Percentiles rank a stretch among this genome's conserved stretches.
These are phyloP conservation scores for Oceanites oceanicus DNA, from an alignment of 2,113 vertebrate genomes.

Conservation along the genomic window DNA sequence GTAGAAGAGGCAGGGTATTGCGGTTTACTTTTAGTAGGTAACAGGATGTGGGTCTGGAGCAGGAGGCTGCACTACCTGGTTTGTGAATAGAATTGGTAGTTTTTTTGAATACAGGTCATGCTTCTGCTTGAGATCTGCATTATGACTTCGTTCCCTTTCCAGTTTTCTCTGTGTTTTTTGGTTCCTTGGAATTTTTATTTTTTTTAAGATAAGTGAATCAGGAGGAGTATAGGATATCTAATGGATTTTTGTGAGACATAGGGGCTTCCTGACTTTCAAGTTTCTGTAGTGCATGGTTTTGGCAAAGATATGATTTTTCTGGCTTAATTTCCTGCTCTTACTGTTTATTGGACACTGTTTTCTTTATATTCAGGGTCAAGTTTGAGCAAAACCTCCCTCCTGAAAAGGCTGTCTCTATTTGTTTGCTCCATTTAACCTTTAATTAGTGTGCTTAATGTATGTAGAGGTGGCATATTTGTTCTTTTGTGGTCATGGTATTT, in stretches of 20 bases:
- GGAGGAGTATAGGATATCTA: background rate
- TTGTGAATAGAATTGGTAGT: background rate
- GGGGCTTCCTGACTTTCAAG: background rate
- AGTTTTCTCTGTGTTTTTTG: background rate
- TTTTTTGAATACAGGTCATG: background rate
- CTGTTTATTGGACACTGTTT: background rate
- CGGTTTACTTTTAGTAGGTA: conserved; percentile 28
- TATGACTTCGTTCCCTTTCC: background rate
- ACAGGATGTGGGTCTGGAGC: conserved; percentile 50
- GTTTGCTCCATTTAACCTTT: background rate
- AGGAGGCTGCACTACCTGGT: background rate
- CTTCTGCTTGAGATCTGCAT: background rate
- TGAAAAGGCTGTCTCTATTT: background rate
- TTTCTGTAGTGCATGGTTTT: background rate
- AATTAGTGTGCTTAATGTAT: background rate
- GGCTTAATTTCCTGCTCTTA: background rate
- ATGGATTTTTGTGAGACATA: background rate
- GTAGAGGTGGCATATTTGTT: background rate
- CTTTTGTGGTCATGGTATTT: background rate
- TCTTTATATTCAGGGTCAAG: background rate
- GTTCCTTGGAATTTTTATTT: background rate
- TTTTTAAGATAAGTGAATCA: background rate
- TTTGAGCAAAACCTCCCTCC: background rate
- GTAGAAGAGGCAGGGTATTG: background rate
- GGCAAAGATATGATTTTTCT: background rate